Base-by-base conservation (phyloP, 1,140 invertebrate genomes). In the Temnothorax curvispinosus region DNA sequence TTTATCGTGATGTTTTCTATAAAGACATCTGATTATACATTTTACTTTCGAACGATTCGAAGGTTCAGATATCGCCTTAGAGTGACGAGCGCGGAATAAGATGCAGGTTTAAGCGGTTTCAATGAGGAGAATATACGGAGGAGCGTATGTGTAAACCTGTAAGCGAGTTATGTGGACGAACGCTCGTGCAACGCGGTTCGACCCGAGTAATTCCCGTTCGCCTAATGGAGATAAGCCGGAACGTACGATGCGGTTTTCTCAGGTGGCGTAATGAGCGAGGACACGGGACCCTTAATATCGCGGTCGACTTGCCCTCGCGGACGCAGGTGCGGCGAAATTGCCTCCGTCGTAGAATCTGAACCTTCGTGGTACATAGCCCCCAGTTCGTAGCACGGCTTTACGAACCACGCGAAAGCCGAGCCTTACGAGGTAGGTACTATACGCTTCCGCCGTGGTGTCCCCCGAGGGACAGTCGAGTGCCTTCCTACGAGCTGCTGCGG, bases 221-320 rank as follows among this genome's bases (percentile, higher is more conserved):
- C 88, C 77, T 89, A 91, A 91, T 85, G 90, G 89, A 91, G 90
- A 91, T 91, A 91, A 91, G 87, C 89, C 77, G 41, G 60, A 91
- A 89, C 87, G 78, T 91, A 91, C 80, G 90, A 89, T 44, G 90
- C 69, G 90, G 90, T 89, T 91, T 91, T 89, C 89, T 89, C 90
- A 91, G 85, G 75, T 89, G 90, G 87, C 74, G 85, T 91, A 91
- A 91, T 82, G 90, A 91, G 90, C 87, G 89, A 91, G 90, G 85
- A 88, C 90, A 77, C 80, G 60, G 18, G 58, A 52, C 58, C 87
- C 85, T 91, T 91, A 91, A 91, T 91, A 89, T 58, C 69, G 62
- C 67, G 58, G 21, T 21, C 27, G 60, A 65, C 50, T 65, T 41
- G 41, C 8, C 4, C 32, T 27, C 58, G 50, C 62, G 86, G 81